Evolutionary conservation across 2,888 invertebrate species (phyloP).

Genomic region (Mystacides longicornis): DNA sequence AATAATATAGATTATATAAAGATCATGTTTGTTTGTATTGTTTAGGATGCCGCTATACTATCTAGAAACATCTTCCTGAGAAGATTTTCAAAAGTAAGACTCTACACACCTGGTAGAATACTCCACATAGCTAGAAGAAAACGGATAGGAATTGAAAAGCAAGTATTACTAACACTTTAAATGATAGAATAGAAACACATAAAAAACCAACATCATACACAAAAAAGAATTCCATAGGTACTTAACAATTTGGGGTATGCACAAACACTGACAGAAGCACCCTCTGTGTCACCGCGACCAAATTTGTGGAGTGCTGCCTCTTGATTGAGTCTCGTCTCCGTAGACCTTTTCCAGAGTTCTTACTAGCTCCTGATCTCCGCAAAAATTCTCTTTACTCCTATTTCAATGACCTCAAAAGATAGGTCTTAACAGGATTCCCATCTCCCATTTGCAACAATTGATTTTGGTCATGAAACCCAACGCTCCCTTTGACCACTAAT

Average conservation of each 20-base stretch:
- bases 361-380: no score
- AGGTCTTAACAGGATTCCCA: no score
- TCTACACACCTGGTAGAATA: slow-evolving; percentile 75
- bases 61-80: slow-evolving; percentile 59
- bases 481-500: no score
- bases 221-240: neutral
- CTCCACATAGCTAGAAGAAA: slow-evolving; percentile 69
- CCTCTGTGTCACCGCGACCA: no score
- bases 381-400: no score
- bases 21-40: slow-evolving; percentile 22
- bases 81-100: slow-evolving; percentile 59
- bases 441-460: no score
- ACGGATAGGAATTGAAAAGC: slow-evolving; percentile 60
- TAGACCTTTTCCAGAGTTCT: no score
- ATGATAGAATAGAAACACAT: no score
- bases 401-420: no score
- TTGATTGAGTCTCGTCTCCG: no score
- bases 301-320: no score
- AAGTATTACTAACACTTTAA: slow-evolving; percentile 27
- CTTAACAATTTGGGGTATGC: neutral
- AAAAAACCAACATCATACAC: neutral
- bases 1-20: neutral
- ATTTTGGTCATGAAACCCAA: no score
- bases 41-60: slow-evolving; percentile 57
- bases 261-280: neutral